Conservation (phyloP, 2,113 vertebrate genomes). For the Dermatemys mawii region DNA sequence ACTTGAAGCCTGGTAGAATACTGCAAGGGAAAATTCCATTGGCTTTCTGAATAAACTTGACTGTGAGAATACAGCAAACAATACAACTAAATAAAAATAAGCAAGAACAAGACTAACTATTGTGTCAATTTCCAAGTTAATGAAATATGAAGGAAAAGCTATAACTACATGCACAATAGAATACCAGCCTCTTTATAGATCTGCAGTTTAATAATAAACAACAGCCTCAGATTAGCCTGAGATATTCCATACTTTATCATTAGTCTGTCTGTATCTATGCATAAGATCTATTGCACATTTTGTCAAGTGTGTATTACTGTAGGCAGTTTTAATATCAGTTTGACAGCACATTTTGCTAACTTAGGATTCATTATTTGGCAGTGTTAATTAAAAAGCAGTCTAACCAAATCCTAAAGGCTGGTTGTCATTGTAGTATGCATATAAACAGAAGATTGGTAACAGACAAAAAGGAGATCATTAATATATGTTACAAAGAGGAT, state of each 20-base stretch:
- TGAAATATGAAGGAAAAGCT: not conserved
- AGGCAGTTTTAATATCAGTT: not conserved
- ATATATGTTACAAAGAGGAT: not conserved
- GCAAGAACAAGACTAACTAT: not conserved
- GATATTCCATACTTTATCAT: not conserved
- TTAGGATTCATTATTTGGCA: not conserved
- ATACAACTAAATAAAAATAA: not conserved
- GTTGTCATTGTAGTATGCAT: not conserved
- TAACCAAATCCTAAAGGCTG: not conserved
- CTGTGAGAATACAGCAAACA: not conserved
- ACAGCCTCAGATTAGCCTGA: not conserved
- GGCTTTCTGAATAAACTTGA: not conserved
- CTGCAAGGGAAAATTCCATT: not conserved
- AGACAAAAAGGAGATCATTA: not conserved
- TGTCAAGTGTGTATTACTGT: not conserved
- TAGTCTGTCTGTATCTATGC: not conserved
- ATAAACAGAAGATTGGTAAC: not conserved
- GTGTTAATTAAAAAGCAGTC: not conserved
- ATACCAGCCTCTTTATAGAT: not conserved
- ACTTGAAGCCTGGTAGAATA: not conserved
- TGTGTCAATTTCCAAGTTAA: not conserved
- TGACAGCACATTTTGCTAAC: not conserved
- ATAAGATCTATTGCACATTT: not conserved
- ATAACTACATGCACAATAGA: not conserved
- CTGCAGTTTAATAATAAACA: slow-evolving; percentile 1